Evolutionary conservation across 2,113 vertebrate genomes (phyloP).

Genomic region (Emydura subglobosa): DNA sequence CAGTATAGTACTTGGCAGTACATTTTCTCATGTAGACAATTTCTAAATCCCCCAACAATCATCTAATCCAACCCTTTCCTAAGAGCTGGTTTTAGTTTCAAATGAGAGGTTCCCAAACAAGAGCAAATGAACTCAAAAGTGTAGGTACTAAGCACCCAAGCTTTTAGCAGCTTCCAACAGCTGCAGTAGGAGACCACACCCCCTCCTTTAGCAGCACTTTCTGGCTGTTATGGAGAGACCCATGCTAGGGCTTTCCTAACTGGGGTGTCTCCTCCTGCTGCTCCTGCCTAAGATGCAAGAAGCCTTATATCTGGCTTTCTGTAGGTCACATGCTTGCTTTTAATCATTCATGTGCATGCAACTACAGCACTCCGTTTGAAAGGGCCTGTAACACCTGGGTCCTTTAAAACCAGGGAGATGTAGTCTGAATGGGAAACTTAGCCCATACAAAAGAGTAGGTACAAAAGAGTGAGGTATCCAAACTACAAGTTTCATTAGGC

Average conservation of each 20-base stretch:
- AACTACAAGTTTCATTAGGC: not conserved
- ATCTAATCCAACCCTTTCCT: not conserved
- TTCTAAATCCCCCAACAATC: too few relatives aligned
- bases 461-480: not conserved
- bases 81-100: not conserved
- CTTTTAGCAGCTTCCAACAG: not conserved
- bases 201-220: not conserved
- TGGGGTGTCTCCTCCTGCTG: not conserved
- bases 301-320: accelerated
- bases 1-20: too few relatives aligned
- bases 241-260: accelerated
- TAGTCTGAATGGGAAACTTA: not conserved
- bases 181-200: too few relatives aligned
- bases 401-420: not conserved
- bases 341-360: not conserved
- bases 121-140: not conserved
- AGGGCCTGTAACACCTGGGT: not conserved
- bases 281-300: accelerated
- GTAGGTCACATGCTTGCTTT: not conserved
- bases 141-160: accelerated
- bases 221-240: not conserved
- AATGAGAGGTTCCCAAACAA: not conserved
- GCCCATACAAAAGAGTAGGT: too few relatives aligned
- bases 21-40: too few relatives aligned
- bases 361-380: not conserved